These are phyloP conservation scores for Sisor rabdophorus DNA, from an alignment of 2,113 vertebrate species.

Conservation along the genomic window DNA sequence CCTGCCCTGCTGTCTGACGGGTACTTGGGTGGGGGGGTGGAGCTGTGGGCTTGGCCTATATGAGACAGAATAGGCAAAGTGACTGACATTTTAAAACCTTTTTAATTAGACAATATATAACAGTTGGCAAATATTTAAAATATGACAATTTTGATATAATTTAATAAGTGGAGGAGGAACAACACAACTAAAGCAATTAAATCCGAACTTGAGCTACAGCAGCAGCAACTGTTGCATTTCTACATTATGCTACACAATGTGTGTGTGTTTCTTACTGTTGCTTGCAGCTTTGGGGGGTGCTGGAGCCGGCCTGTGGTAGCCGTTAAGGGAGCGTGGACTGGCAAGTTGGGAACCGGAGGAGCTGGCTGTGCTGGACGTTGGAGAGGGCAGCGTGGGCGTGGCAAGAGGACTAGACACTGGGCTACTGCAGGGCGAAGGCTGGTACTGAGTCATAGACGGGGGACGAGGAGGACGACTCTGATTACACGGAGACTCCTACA, in stretches of 20 bases:
- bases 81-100: neutral
- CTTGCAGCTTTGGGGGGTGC: constrained; percentile 58
- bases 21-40: constrained; percentile 66
- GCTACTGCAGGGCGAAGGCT: constrained; percentile 61
- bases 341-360: constrained; percentile 57
- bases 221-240: no score
- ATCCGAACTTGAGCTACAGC: no score
- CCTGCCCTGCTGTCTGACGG: constrained; percentile 58
- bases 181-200: no score
- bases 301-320: constrained; percentile 59
- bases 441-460: constrained; percentile 53
- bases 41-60: constrained; percentile 58
- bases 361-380: constrained; percentile 62
- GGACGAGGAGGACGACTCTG: constrained; percentile 45
- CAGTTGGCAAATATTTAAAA: neutral
- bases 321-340: constrained; percentile 59
- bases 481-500: constrained; percentile 58
- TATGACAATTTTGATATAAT: no score
- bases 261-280: constrained; percentile 55
- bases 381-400: constrained; percentile 60
- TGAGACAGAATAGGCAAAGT: neutral
- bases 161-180: no score
- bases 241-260: neutral
- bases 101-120: neutral
- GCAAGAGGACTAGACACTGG: constrained; percentile 55